Conservation (phyloP, 1,140 invertebrate genomes). For the Helicorthomorpha holstii region DNA sequence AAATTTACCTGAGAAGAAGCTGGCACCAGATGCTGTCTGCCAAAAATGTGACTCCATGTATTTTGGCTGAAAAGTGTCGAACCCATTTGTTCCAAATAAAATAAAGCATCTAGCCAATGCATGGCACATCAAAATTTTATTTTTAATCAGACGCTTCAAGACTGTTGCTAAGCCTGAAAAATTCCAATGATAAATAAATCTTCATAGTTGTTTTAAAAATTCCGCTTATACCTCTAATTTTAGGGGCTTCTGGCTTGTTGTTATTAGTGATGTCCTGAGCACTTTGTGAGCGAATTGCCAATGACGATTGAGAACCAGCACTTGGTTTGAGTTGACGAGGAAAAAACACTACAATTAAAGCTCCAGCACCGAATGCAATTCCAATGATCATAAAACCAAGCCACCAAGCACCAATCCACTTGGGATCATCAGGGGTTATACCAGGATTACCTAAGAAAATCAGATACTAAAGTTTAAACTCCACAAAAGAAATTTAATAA, state of each 20-base stretch:
- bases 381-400: slow-evolving; percentile 19
- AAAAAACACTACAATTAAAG: neutral
- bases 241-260: neutral
- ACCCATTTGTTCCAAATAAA: slow-evolving; percentile 50
- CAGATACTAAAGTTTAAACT: too few relatives aligned
- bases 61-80: slow-evolving; percentile 57
- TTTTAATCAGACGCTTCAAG: slow-evolving; percentile 21
- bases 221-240: neutral
- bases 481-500: too few relatives aligned
- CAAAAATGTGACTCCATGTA: slow-evolving; percentile 57
- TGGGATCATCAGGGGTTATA: slow-evolving; percentile 45
- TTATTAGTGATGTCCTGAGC: neutral
- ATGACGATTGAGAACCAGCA: neutral
- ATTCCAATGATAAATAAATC: neutral
- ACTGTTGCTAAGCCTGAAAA: neutral
- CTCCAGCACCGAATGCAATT: neutral
- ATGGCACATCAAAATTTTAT: slow-evolving; percentile 47
- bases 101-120: slow-evolving; percentile 47
- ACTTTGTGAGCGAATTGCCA: neutral
- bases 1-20: slow-evolving; percentile 20
- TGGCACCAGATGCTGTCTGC: slow-evolving; percentile 47
- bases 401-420: slow-evolving; percentile 65
- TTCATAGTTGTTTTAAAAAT: neutral
- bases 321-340: neutral
- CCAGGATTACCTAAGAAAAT: slow-evolving; percentile 44